Evolutionary conservation across 2,888 invertebrate genomes (phyloP).

Genomic region (Temnothorax rugatulus): DNA sequence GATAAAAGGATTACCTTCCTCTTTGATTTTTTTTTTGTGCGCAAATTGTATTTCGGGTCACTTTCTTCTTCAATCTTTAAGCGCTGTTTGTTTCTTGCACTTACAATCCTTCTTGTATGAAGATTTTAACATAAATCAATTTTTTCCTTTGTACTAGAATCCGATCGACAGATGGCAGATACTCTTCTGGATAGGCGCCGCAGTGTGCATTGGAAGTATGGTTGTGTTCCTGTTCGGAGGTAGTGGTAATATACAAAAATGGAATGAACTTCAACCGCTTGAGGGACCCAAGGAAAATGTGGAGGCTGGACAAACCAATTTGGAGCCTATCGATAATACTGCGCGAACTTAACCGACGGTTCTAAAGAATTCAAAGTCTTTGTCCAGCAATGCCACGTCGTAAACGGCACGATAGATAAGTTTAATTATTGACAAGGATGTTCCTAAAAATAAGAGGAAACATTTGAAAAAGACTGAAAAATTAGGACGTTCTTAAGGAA

Average conservation of each 20-base stretch:
- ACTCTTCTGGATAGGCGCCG: conserved; percentile 84
- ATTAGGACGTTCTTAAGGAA: background rate
- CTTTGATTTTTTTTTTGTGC: background rate
- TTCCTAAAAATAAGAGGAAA: too few relatives aligned
- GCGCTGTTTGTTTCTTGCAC: background rate
- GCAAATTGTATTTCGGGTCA: background rate
- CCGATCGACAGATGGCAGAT: conserved; percentile 84
- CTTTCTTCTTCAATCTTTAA: background rate
- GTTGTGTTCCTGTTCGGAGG: conserved; percentile 84
- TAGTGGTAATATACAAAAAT: conserved; percentile 84
- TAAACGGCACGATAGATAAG: background rate
- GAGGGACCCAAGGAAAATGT: background rate
- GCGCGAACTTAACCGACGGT: background rate
- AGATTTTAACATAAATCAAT: conserved; percentile 26
- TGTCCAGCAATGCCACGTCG: background rate
- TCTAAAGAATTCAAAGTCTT: background rate
- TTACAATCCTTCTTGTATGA: background rate
- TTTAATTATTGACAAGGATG: background rate
- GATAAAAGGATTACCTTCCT: background rate
- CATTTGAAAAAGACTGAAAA: background rate
- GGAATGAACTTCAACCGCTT: conserved; percentile 80
- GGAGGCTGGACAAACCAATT: background rate
- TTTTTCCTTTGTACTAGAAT: conserved; percentile 77
- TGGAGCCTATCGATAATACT: background rate
- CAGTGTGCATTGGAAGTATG: conserved; percentile 82